These are phyloP conservation scores for Alaudala cheleensis DNA, from an alignment of 2,113 vertebrate species.

Conservation along the genomic window DNA sequence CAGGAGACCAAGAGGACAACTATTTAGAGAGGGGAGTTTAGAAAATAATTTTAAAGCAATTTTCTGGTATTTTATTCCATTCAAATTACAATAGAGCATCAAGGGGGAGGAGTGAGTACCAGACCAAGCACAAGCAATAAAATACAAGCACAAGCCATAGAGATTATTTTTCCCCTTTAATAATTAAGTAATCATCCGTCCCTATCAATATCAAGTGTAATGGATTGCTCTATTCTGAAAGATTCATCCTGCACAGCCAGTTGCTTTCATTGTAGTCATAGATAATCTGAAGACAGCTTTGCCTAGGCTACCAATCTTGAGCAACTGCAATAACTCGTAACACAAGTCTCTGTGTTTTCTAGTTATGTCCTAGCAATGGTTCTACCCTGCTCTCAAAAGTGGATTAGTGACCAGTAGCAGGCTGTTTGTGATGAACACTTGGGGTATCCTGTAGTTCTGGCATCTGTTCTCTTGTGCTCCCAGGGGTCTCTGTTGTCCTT, in stretches of 20 bases:
- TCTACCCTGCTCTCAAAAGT: not conserved
- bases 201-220: not conserved
- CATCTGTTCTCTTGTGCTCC: not conserved
- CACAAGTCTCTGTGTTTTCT: not conserved
- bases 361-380: not conserved
- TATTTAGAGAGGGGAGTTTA: not conserved
- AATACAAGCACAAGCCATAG: not conserved
- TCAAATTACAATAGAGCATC: not conserved
- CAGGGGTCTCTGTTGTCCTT: not conserved
- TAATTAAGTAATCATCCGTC: not conserved
- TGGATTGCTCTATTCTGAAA: fast-evolving
- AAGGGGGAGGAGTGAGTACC: not conserved
- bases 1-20: not conserved
- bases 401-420: not conserved
- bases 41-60: not conserved
- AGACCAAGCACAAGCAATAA: not conserved
- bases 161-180: not conserved
- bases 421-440: not conserved
- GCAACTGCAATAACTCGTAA: not conserved
- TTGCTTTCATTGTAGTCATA: not conserved
- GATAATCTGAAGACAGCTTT: not conserved
- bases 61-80: not conserved
- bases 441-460: not conserved
- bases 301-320: not conserved
- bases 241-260: not conserved